Evolutionary conservation across 1,140 invertebrate species (phyloP).

Genomic region (Hetaerina americana): DNA sequence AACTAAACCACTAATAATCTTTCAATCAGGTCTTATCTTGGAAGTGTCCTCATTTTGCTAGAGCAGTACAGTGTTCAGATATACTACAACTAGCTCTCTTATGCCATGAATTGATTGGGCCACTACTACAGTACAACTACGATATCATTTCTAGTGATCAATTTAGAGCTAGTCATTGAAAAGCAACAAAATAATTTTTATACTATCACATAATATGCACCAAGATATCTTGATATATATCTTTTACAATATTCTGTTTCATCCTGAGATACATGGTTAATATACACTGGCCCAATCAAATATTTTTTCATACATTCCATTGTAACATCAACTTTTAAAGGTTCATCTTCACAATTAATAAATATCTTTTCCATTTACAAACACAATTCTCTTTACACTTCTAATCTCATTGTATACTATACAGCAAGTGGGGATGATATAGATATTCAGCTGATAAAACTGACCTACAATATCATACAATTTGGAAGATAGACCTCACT

Average conservation of each 20-base stretch:
- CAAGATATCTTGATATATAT: constrained; percentile 1
- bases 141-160: background rate
- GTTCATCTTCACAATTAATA: background rate
- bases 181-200: background rate
- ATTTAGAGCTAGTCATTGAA: background rate
- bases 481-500: background rate
- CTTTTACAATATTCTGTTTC: background rate
- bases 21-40: background rate
- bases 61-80: background rate
- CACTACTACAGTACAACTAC: background rate
- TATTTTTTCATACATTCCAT: background rate
- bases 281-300: background rate
- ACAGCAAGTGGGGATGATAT: background rate
- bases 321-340: background rate
- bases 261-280: background rate
- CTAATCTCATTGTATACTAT: background rate
- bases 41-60: background rate
- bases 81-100: background rate
- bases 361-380: background rate
- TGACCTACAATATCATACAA: background rate
- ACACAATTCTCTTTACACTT: background rate
- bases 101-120: background rate
- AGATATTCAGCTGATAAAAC: background rate
- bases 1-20: background rate
- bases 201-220: background rate